Evolutionary conservation across 2,888 invertebrate genomes (phyloP).

Genomic region (Escarpia spicata): DNA sequence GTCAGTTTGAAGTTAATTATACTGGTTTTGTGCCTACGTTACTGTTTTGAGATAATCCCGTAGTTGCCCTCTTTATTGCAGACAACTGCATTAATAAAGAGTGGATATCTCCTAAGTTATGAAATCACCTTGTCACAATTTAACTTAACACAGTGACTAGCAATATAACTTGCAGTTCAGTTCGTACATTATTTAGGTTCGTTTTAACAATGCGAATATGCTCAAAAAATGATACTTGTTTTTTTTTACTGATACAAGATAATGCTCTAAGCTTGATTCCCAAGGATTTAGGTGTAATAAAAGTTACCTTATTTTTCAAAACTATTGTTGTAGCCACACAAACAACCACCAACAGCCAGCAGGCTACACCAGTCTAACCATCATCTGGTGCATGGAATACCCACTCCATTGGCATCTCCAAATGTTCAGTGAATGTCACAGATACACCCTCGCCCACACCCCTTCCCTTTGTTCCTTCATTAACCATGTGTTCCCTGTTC

Average conservation of each 20-base stretch:
- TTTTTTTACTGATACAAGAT: background rate
- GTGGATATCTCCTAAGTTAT: background rate
- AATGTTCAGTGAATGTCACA: background rate
- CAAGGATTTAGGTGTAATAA: too few species aligned
- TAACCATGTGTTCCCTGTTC: background rate
- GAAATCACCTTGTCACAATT: background rate
- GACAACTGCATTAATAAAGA: background rate
- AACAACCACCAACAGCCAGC: too few species aligned
- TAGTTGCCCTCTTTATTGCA: background rate
- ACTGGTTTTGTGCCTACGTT: too few species aligned
- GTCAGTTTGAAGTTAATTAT: too few species aligned
- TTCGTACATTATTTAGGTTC: background rate
- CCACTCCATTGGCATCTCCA: background rate
- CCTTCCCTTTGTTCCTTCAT: background rate
- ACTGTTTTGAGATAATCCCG: too few species aligned
- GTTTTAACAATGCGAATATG: conserved; percentile 6
- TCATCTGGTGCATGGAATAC: background rate
- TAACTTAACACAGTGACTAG: background rate
- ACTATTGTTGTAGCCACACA: too few species aligned
- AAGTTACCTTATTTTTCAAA: too few species aligned
- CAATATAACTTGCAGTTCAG: background rate
- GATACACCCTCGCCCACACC: background rate
- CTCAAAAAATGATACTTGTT: background rate
- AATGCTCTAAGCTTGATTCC: too few species aligned
- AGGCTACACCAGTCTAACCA: background rate